Evolutionary conservation across 2,797 vertebrate genomes (phyloP).

Genomic region (Xiphorhynchus erythropygius): DNA sequence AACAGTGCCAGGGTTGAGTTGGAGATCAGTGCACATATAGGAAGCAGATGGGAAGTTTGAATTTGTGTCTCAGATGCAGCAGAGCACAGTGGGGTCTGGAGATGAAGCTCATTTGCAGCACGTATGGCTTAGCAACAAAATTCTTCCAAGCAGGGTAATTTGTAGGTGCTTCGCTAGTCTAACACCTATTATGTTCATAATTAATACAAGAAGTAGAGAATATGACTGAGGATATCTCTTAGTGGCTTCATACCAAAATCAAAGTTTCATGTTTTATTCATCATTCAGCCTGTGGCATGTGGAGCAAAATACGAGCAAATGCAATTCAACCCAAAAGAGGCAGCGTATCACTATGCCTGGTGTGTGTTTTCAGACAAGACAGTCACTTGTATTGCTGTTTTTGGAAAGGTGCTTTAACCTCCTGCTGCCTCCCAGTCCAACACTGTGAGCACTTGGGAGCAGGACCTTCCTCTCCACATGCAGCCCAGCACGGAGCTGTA

Average conservation of each 20-base stretch:
- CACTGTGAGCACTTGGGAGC: not conserved
- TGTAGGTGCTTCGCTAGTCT: not conserved
- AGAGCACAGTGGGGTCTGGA: not conserved
- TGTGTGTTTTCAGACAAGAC: not conserved
- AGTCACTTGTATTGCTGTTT: not conserved
- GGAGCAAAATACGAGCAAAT: not conserved
- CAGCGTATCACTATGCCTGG: fast-evolving
- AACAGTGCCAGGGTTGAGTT: not conserved
- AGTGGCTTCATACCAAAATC: not conserved
- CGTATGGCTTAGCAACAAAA: not conserved
- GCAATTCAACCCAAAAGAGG: not conserved
- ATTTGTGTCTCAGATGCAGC: not conserved
- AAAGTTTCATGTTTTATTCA: not conserved
- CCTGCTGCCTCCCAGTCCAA: fast-evolving
- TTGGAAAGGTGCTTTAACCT: not conserved
- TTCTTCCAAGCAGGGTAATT: not conserved
- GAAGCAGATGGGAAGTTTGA: not conserved
- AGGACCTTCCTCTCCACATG: not conserved
- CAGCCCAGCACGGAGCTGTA: fast-evolving
- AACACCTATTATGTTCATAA: not conserved
- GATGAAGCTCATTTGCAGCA: not conserved
- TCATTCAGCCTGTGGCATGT: not conserved
- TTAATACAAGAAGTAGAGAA: not conserved
- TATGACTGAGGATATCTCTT: not conserved
- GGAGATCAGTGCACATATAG: not conserved